Conservation (phyloP, 2,888 invertebrate species). For the Agrotis clavis region DNA sequence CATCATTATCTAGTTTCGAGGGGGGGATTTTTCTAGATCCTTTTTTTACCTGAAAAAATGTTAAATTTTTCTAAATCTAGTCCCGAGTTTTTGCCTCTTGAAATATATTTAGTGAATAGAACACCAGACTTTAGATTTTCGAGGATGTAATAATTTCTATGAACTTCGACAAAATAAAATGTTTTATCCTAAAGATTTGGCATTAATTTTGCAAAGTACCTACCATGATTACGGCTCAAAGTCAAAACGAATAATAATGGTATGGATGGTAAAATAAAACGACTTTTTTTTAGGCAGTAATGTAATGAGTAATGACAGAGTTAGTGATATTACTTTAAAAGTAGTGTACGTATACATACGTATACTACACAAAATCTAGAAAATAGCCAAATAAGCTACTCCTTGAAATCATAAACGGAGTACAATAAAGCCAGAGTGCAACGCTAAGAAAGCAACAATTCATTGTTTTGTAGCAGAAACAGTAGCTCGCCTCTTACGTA, state of each 20-base stretch:
- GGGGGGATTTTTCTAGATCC: slow-evolving; percentile 18
- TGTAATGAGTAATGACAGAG: too few relatives aligned
- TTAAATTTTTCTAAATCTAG: slow-evolving; percentile 11
- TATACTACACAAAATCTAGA: not conserved
- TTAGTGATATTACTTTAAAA: not conserved
- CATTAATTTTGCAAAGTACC: too few relatives aligned
- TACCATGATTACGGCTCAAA: too few relatives aligned
- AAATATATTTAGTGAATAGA: not conserved
- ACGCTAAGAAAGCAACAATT: slow-evolving; percentile 18
- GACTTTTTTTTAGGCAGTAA: too few relatives aligned
- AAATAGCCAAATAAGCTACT: not conserved
- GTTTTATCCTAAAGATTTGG: too few relatives aligned
- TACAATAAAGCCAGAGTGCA: slow-evolving; percentile 8
- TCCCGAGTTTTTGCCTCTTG: not conserved
- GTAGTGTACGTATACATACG: too few relatives aligned
- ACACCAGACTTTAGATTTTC: too few relatives aligned
- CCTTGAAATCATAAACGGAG: not conserved
- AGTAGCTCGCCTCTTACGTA: slow-evolving; percentile 46
- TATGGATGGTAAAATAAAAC: too few relatives aligned
- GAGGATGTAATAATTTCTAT: too few relatives aligned
- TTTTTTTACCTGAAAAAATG: slow-evolving; percentile 18
- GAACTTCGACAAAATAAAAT: too few relatives aligned
- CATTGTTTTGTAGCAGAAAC: slow-evolving; percentile 44
- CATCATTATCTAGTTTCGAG: slow-evolving; percentile 62
- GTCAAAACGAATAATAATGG: too few relatives aligned